These are phyloP conservation scores for Microtus ochrogaster DNA, from an alignment of 2,113 vertebrate genomes.

Conservation along the genomic window DNA sequence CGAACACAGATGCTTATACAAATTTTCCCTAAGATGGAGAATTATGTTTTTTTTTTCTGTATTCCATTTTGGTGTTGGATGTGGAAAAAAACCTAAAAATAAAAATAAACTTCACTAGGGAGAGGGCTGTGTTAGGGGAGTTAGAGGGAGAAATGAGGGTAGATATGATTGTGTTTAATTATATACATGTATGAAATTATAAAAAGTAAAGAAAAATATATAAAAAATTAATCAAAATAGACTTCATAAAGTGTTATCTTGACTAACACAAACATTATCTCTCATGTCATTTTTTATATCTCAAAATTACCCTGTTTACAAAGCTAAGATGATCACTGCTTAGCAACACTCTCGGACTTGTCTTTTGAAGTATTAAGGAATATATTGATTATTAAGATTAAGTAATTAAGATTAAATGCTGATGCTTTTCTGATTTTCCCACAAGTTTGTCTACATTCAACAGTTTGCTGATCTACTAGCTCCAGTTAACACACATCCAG, in stretches of 20 bases:
- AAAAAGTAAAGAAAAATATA: not conserved
- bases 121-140: no score
- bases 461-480: not conserved
- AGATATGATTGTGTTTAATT: not conserved
- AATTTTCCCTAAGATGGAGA: not conserved
- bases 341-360: not conserved
- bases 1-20: not conserved
- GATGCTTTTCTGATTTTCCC: not conserved
- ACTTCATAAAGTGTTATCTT: not conserved
- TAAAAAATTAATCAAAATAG: not conserved
- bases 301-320: not conserved
- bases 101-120: not conserved
- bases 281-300: constrained; percentile 23
- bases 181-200: not conserved
- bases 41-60: not conserved
- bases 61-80: not conserved
- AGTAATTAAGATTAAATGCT: not conserved
- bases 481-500: not conserved
- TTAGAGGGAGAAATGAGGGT: no score
- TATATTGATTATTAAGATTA: not conserved
- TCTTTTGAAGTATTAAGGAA: not conserved
- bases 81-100: not conserved
- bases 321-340: not conserved
- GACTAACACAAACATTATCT: not conserved
- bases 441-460: not conserved